These are phyloP conservation scores for Lepidurus apus DNA, from an alignment of 1,140 invertebrate species.

Conservation along the genomic window DNA sequence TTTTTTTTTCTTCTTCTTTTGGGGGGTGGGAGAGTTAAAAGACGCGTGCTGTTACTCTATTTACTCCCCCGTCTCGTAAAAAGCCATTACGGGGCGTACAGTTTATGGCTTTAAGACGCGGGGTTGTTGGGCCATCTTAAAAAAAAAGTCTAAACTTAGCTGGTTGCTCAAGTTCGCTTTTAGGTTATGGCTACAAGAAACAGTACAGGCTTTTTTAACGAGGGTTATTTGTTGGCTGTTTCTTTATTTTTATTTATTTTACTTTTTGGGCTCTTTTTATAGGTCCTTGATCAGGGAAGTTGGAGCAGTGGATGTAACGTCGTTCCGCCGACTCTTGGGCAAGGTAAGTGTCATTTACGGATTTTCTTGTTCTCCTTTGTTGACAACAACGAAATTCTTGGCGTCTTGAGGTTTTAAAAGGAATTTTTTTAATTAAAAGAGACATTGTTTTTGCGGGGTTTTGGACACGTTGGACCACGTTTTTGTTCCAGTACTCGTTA, in stretches of 20 bases:
- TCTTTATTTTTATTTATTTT: neutral
- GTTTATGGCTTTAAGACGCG: neutral
- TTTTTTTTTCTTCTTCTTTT: neutral
- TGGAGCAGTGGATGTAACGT: neutral
- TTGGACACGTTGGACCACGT: neutral
- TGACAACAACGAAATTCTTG: neutral
- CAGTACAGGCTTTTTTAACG: neutral
- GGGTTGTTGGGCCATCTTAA: neutral
- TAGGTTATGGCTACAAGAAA: neutral
- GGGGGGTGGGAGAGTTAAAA: neutral
- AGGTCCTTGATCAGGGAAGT: neutral
- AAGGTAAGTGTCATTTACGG: neutral
- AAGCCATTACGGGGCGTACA: neutral
- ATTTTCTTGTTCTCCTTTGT: neutral
- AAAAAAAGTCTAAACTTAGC: neutral
- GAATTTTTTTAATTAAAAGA: neutral
- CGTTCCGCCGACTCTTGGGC: neutral
- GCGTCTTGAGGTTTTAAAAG: neutral
- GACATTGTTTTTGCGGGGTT: neutral
- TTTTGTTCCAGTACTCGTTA: too few species aligned
- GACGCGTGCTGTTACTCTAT: neutral
- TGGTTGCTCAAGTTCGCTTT: neutral
- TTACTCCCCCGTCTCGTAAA: neutral
- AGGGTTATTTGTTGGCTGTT: neutral
- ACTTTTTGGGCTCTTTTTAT: neutral